Percentiles rank a stretch among this genome's conserved stretches.
Conservation (phyloP, 92 coral and sea anemone species). For the Zoanthus gigantus region DNA sequence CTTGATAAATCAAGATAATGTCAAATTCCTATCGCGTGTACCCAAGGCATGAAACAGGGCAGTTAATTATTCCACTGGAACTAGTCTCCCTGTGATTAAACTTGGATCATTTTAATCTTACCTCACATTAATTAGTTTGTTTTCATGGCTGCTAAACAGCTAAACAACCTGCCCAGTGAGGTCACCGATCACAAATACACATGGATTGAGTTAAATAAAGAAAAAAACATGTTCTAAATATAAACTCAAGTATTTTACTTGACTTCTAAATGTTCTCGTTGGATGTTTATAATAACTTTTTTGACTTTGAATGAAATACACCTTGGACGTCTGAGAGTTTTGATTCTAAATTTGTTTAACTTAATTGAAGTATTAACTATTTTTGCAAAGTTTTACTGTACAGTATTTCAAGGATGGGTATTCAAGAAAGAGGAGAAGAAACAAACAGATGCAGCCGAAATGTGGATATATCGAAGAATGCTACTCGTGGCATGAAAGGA, state of each 20-base stretch:
- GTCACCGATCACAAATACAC: not conserved
- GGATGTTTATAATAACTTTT: no score
- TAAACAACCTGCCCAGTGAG: constrained; percentile 52
- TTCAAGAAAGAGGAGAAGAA: no score
- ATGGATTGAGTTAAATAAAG: not conserved
- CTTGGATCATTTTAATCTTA: constrained; percentile 16
- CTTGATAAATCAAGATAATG: no score
- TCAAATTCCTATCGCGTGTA: not conserved
- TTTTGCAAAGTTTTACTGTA: no score
- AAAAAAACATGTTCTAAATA: not conserved
- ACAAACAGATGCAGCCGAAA: no score
- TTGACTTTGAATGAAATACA: no score
- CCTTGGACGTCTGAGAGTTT: no score
- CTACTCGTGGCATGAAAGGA: no score
- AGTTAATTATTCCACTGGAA: constrained; percentile 14
- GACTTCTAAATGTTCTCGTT: not conserved
- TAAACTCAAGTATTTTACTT: not conserved
- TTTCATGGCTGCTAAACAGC: constrained; percentile 43
- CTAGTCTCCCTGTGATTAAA: constrained; percentile 37
- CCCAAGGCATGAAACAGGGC: constrained; percentile 50
- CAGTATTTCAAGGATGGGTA: no score
- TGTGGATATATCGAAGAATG: no score
- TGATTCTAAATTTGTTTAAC: not conserved
- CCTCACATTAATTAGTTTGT: constrained; percentile 44
- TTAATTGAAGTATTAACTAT: not conserved